Base-by-base conservation (phyloP, 2,888 invertebrate genomes). In the Theodoxus fluviatilis region DNA sequence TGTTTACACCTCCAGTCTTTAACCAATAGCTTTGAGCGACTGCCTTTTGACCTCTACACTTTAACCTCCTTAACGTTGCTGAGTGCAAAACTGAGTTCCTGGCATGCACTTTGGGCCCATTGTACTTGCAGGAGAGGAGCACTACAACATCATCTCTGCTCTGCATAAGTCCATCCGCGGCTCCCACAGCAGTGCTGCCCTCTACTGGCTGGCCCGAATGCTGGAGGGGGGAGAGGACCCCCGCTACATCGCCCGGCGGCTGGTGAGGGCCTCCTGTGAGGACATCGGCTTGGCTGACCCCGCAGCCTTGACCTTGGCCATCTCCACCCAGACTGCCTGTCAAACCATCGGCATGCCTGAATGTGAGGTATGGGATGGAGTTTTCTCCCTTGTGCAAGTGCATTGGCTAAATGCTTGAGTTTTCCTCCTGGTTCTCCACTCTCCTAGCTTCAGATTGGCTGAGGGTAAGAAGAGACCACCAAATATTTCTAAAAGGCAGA, bases 161-260 rank as follows among this genome's bases (percentile, higher is more conserved):
- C 88, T 94, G 76, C 94, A 94, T 81, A 94, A 94, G 86, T 93
- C 94, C 0, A 92, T 94, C 67, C 89, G 94, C 76, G 94, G 94
- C 0, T 91, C 93, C 25, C 93, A 94, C 84, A 92, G 91, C 73
- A 93, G 92, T 86, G 94, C 94, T 1, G 91, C 94, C 18, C 86
- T 94, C 49, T 94, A 94, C 84, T 94, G 94, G 94, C 89, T 93
- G 2, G 91, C 93, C 1, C 89, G 94, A 73, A 94, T 94, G 90
- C 87, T 94, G 76, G 90, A 91, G 71, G 92, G 92, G 22, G 94
- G 94, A 15, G 94, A 94, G 85, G 93, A 94, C 85, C 94, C 94
- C 0, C 82, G 92, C 67, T 94, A 90, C 83, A 91, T 94, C 66
- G 93, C 93, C 2, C 89, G 94, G 35, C 88, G 94, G 76, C 88